Evolutionary conservation across 1,140 invertebrate species (phyloP), one percentile per base, ranked within the genome.

Genomic region (Physella acuta): DNA sequence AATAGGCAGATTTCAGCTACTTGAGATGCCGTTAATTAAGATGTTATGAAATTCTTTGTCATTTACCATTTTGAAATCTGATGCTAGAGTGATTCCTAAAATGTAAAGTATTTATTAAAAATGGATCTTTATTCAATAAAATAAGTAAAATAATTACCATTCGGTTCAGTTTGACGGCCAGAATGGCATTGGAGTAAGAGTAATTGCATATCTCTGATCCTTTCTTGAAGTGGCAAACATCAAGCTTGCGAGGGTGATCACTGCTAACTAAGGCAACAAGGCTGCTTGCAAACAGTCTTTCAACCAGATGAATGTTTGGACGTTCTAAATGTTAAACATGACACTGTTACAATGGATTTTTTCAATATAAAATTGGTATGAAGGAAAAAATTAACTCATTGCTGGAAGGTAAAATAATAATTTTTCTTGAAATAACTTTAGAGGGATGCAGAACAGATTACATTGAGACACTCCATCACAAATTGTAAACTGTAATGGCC

Each of bases 181-280:
- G 87, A 82, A 99, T 99, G 55, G 96, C 95, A 85, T 98, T 98
- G 16, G 93, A 92, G 84, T 99, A 99, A 81, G 93, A 96, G 87
- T 98, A 98, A 84, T 97, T 95, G 86, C 96, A 98, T 83, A 99
- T 99, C 88, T 99, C 96, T 63, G 94, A 96, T 71, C 94, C 94
- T 85, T 97, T 98, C 81, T 97, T 97, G 86, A 97, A 99, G 87
- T 99, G 96, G 84, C 94, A 98, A 34, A 99, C 95, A 87, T 93
- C 93, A 26, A 98, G 88, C 85, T 93, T 98, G 76, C 97, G 89
- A 56, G 97, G 95, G 52, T 94, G 92, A 73, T 91, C 90, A 71
- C 95, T 88, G 76, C 93, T 94, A 63, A 99, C 97, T 78, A 99
- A 90, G 30, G 95, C 95, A 76, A 99, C 94, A 75, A 99, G 88